A percentile compares a stretch with the other conserved stretches of the same genome.
Evolutionary conservation across 2,888 invertebrate species (phyloP).

Genomic region (Apomyelois bistriatella): DNA sequence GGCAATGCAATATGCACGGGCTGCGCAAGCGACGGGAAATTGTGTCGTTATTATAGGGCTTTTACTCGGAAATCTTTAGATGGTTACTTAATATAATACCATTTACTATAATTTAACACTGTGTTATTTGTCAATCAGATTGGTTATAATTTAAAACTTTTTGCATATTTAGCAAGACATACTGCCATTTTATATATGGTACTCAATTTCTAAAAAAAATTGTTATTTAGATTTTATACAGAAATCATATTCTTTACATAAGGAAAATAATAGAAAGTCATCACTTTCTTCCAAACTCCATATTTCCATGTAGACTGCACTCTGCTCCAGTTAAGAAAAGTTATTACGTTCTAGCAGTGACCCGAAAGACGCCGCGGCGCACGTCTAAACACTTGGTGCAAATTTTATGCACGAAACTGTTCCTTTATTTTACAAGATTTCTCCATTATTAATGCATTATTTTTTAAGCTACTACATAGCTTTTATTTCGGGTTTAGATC

Average conservation of each 20-base stretch:
- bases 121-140: no score
- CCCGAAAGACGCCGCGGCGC: conserved; percentile 35
- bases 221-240: no score
- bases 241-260: no score
- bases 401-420: conserved; percentile 46
- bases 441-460: conserved; percentile 33
- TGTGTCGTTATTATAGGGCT: conserved; percentile 40
- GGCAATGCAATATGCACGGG: conserved; percentile 37
- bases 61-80: conserved; percentile 22
- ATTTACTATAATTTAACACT: no score
- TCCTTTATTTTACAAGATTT: no score
- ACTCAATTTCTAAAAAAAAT: no score
- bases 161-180: no score
- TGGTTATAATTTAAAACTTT: no score
- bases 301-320: conserved; percentile 36
- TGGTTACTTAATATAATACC: not conserved
- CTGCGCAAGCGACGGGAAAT: conserved; percentile 29
- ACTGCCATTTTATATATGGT: no score
- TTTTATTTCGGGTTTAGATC: no score
- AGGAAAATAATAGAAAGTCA: conserved; percentile 43
- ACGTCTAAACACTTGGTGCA: conserved; percentile 31
- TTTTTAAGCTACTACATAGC: no score
- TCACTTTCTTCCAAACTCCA: conserved; percentile 40
- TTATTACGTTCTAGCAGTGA: conserved; percentile 54
- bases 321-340: conserved; percentile 40